These are phyloP conservation scores for Orussus abietinus DNA, from an alignment of 1,140 invertebrate genomes.

Conservation along the genomic window DNA sequence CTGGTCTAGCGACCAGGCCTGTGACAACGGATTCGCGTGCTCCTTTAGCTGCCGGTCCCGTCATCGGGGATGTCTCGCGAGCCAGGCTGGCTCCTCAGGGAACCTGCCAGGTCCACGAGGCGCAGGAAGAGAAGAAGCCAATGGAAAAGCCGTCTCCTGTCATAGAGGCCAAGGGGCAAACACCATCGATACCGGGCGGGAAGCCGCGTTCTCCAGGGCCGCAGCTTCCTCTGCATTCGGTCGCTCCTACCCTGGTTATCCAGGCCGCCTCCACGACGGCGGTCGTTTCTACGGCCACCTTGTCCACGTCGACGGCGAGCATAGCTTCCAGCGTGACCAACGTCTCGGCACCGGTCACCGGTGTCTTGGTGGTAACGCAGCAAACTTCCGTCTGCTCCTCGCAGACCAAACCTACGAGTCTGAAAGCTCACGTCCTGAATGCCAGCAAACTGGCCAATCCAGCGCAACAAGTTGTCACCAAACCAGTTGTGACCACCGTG, in stretches of 20 bases:
- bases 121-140: no score
- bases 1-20: constrained; percentile 31
- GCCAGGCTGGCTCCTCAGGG: not conserved
- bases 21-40: constrained; percentile 16
- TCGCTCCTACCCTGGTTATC: constrained; percentile 18
- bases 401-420: constrained; percentile 48
- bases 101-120: no score
- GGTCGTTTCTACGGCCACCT: not conserved
- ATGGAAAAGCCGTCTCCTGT: no score
- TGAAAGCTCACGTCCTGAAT: constrained; percentile 58
- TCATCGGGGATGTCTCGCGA: constrained; percentile 1
- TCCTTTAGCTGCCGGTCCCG: constrained; percentile 5
- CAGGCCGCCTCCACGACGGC: constrained; percentile 18
- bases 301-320: constrained; percentile 7
- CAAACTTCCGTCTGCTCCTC: constrained; percentile 14
- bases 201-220: no score
- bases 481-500: constrained; percentile 25
- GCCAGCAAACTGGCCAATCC: constrained; percentile 35
- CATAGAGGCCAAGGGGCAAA: no score
- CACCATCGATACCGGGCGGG: no score
- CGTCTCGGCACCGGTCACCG: constrained; percentile 4
- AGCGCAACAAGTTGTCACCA: constrained; percentile 28
- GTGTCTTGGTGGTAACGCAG: not conserved
- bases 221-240: not conserved
- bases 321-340: constrained; percentile 6